Conservation (phyloP, 2,797 vertebrate genomes). For the Sarcophilus harrisii region DNA sequence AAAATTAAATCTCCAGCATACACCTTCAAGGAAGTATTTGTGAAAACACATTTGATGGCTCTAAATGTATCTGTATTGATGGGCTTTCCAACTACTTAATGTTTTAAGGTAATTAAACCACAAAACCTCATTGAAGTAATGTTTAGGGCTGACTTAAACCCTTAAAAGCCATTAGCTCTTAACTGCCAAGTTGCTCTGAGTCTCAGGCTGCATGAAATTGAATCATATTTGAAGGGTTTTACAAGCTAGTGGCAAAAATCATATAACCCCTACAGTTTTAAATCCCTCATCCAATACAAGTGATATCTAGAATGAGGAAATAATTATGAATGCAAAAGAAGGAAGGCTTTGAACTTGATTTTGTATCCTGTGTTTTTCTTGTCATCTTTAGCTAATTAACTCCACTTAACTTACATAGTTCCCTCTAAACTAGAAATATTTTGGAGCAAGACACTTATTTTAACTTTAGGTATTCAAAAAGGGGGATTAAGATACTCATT, state of each 20-base stretch:
- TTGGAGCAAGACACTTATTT: neutral
- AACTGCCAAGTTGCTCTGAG: conserved; percentile 79
- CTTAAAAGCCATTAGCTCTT: conserved; percentile 79
- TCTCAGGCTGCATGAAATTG: conserved; percentile 72
- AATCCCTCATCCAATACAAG: conserved; percentile 65
- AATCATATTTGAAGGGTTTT: conserved; percentile 76
- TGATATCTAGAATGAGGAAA: conserved; percentile 19
- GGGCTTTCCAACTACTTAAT: conserved; percentile 69
- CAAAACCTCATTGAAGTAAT: conserved; percentile 78
- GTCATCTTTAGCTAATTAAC: conserved; percentile 48
- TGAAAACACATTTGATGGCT: conserved; percentile 50
- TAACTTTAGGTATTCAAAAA: conserved; percentile 40
- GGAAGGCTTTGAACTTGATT: neutral
- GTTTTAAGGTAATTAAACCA: conserved; percentile 80
- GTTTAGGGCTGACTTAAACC: conserved; percentile 79
- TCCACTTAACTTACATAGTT: conserved; percentile 4
- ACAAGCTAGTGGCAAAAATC: conserved; percentile 70
- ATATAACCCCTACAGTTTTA: conserved; percentile 68
- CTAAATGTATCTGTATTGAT: conserved; percentile 71
- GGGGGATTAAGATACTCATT: neutral
- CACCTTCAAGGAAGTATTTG: conserved; percentile 48
- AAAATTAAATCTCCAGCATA: conserved; percentile 52
- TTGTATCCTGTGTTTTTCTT: conserved; percentile 8
- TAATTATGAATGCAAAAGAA: conserved; percentile 13
- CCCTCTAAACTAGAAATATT: neutral